Conservation (phyloP, 23 tunicate species). For the Botrylloides violaceus region DNA sequence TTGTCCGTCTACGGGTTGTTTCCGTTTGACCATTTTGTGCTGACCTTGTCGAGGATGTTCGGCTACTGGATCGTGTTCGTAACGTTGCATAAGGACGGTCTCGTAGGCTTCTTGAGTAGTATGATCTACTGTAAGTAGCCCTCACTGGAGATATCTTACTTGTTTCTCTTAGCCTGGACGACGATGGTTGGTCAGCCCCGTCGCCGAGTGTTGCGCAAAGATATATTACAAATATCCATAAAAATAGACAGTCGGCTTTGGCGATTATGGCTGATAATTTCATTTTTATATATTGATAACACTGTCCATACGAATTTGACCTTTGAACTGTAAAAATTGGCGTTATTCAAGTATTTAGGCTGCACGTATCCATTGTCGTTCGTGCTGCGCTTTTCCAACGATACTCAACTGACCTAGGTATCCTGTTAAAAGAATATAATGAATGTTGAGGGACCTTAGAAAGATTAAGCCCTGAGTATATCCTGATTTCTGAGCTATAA, state of each 20-base stretch:
- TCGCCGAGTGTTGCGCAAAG: not conserved
- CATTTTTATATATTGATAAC: too few relatives aligned
- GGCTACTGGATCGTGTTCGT: not conserved
- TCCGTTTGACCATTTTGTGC: not conserved
- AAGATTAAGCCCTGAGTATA: too few relatives aligned
- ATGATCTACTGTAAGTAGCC: not conserved
- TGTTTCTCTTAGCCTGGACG: not conserved
- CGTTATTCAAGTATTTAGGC: not conserved
- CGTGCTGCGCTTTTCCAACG: too few relatives aligned
- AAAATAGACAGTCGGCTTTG: not conserved
- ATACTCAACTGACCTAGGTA: too few relatives aligned
- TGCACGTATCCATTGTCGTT: not conserved
- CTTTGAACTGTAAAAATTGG: too few relatives aligned
- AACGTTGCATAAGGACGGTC: not conserved
- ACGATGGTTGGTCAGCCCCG: not conserved
- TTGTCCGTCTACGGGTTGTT: not conserved
- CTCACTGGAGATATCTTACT: not conserved
- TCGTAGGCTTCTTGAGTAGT: not conserved
- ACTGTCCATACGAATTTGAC: too few relatives aligned
- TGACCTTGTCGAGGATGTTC: not conserved
- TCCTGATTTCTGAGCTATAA: too few relatives aligned
- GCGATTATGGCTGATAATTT: not conserved
- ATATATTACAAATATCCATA: not conserved
- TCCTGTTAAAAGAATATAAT: too few relatives aligned
- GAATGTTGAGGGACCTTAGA: too few relatives aligned